Base-by-base conservation (phyloP, 2,113 vertebrate genomes). In the Colaptes auratus region DNA sequence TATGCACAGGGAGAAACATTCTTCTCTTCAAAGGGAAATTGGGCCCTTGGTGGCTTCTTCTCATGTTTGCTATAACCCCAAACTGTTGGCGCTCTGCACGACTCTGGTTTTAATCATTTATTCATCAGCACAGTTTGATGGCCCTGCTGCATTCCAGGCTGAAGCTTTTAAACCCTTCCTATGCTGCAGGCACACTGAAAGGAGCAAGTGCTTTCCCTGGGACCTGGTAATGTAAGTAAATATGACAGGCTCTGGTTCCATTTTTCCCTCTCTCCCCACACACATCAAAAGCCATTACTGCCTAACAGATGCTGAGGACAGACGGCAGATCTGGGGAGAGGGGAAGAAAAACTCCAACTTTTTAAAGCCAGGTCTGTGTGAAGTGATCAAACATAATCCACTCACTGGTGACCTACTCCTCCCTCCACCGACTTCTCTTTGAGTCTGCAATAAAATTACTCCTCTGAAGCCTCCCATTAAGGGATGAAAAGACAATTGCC, bases 201-300 rank as follows among this genome's bases (percentile, higher is more conserved):
- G 89, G 83, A 96, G 93, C 93, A 94, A 96, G 88, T 79, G 67
- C 93, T 79, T 97, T 96, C 96, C 95, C 92, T 92, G 93, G 91
- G 96, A 97, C 91, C 91, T 55, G 48, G 86, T 52, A 96, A 96
- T 91, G 28, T 96, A 97, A 97, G 95, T 95, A 95, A 97, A 92
- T 96, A 96, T 95, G 97, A 97, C 95, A 97, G 96, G 96, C 93
- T 96, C 88, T 87, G 73, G 89, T 93, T 95, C 83, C 73, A 64
- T 92, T 91, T 92, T 81, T 96, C 76, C 5, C 6, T 90, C 63
- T 85, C 79, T 88, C 93, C 92, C 3, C 88, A 82, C 93, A 80
- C 92, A 96, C 96, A 97, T 97, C 95, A 97, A 97, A 97, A 95
- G 93, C 42, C 89, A 95, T 97, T 95, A 96, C 94, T 92, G 79